These are phyloP conservation scores for Drosophila triauraria DNA, from an alignment of 1,140 invertebrate genomes.

Conservation along the genomic window DNA sequence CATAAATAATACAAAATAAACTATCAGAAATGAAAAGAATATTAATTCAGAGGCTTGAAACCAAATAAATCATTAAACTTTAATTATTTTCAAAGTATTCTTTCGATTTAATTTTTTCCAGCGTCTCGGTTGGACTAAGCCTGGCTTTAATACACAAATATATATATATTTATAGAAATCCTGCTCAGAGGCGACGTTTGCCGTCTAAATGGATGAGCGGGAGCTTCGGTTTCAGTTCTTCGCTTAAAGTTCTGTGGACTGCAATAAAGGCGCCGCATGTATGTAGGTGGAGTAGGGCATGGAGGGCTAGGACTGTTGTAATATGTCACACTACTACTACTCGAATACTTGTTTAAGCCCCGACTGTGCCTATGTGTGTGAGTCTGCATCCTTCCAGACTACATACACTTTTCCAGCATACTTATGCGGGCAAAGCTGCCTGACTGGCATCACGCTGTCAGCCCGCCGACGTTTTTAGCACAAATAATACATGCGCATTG, in stretches of 20 bases:
- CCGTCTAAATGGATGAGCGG: constrained; percentile 26
- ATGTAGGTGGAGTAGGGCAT: constrained; percentile 1
- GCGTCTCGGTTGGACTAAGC: constrained; percentile 1
- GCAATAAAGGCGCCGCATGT: constrained; percentile 1
- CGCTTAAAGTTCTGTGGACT: constrained; percentile 39
- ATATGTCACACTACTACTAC: constrained; percentile 71
- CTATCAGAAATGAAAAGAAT: too few relatives aligned
- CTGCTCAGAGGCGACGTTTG: constrained; percentile 29
- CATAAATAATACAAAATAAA: too few relatives aligned
- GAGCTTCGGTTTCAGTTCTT: constrained; percentile 36
- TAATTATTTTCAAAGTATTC: too few relatives aligned
- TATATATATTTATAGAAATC: constrained; percentile 1
- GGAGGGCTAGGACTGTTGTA: constrained; percentile 53
- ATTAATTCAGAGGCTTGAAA: too few relatives aligned
- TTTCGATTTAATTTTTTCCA: constrained; percentile 6
- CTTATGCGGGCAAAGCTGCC: constrained; percentile 70
- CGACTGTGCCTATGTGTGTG: constrained; percentile 18
- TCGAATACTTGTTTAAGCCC: constrained; percentile 73
- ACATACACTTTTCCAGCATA: constrained; percentile 59
- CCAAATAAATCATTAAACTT: too few relatives aligned
- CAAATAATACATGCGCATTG: constrained; percentile 63
- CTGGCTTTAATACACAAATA: constrained; percentile 3
- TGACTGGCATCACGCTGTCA: constrained; percentile 75
- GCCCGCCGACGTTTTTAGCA: constrained; percentile 74
- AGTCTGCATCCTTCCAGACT: constrained; percentile 33